These are phyloP conservation scores for Mylabris sibirica DNA, from an alignment of 2,888 invertebrate genomes.

Conservation along the genomic window DNA sequence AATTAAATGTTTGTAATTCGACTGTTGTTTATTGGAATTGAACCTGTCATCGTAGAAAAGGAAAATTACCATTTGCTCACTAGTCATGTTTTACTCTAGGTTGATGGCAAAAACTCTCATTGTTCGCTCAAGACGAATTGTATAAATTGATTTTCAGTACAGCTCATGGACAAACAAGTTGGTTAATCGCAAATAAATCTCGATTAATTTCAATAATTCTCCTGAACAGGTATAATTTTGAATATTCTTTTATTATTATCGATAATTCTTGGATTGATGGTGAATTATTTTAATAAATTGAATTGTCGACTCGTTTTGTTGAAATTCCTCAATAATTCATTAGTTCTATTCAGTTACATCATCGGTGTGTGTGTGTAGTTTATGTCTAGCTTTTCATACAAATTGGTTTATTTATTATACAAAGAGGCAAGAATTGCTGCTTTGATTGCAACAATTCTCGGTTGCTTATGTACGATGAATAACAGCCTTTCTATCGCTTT, in stretches of 20 bases:
- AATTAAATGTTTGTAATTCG: conserved; percentile 12
- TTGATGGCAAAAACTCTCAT: conserved; percentile 50
- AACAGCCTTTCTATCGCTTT: conserved; percentile 47
- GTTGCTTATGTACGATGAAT: conserved; percentile 51
- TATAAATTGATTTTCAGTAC: conserved; percentile 48
- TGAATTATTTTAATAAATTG: conserved; percentile 45
- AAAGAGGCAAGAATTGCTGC: conserved; percentile 47
- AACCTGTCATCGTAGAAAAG: not conserved
- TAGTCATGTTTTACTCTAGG: conserved; percentile 17
- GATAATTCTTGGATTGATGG: conserved; percentile 45
- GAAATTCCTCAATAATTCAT: conserved; percentile 53
- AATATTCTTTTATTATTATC: conserved; percentile 45
- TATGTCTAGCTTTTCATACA: conserved; percentile 52
- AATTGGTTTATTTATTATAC: conserved; percentile 51
- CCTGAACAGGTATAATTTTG: conserved; percentile 50
- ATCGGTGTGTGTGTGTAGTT: conserved; percentile 53
- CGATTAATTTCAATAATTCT: conserved; percentile 1
- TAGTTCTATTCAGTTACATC: conserved; percentile 52
- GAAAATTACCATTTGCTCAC: not conserved
- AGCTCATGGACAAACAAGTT: conserved; percentile 52
- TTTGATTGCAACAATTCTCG: conserved; percentile 46
- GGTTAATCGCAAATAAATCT: not conserved
- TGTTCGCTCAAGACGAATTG: conserved; percentile 51
- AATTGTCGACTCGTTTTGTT: conserved; percentile 46
- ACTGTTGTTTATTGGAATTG: too few species aligned